Percentiles rank a stretch among this genome's conserved stretches.
Evolutionary conservation across 2,113 vertebrate species (phyloP).

Genomic region (Nibea albiflora): DNA sequence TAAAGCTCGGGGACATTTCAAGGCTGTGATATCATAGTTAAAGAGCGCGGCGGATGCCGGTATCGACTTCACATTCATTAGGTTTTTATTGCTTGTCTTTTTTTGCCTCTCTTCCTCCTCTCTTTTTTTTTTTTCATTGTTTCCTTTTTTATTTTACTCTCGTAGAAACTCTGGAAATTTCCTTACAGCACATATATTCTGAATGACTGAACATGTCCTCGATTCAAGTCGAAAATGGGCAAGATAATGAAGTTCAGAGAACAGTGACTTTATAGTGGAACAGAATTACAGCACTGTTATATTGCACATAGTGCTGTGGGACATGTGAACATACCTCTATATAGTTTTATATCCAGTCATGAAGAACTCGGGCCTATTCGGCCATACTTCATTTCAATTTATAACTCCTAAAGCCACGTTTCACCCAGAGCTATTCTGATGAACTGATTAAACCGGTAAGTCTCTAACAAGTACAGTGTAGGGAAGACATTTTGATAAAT

Average conservation of each 20-base stretch:
- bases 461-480: conserved; percentile 31
- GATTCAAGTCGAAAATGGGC: not conserved
- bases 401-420: conserved; percentile 26
- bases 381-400: conserved; percentile 31
- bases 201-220: conserved; percentile 34
- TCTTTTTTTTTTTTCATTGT: not conserved
- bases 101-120: not conserved
- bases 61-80: conserved; percentile 67
- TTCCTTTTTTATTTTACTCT: not conserved
- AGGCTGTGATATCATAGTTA: conserved; percentile 68
- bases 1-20: conserved; percentile 72
- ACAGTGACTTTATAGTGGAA: conserved; percentile 35
- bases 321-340: conserved; percentile 10
- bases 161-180: not conserved
- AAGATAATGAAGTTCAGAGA: conserved; percentile 12
- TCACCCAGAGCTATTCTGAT: conserved; percentile 28
- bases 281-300: conserved; percentile 18
- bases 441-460: conserved; percentile 55
- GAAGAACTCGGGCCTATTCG: conserved; percentile 33
- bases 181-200: conserved; percentile 4
- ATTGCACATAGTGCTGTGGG: not conserved
- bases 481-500: conserved; percentile 66
- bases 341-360: conserved; percentile 17
- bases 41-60: conserved; percentile 64
- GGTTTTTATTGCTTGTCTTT: conserved; percentile 46